Base-by-base conservation (phyloP, 2,888 invertebrate species). In the Limnephilus marmoratus region DNA sequence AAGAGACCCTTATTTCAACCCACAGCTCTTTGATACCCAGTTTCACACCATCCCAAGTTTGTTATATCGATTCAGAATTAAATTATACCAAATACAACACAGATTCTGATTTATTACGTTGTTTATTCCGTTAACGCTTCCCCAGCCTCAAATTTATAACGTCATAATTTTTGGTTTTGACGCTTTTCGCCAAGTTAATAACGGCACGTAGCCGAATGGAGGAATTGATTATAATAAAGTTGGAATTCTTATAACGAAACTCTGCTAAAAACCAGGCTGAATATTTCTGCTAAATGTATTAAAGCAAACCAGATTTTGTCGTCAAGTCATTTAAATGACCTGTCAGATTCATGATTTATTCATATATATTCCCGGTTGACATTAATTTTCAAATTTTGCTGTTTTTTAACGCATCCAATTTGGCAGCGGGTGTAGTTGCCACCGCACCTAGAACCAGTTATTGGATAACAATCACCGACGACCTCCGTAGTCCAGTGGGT, bases 31-130 rank as follows among this genome's bases (percentile, higher is more conserved):
- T 68, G 68, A 68, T 9, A n/a, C 9, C 68, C 68, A n/a, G 24
- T 7, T 24, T 68, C 24, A 9, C n/a, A 68, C 68, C 68, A 68
- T 24, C 24, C 68, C 68, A 68, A 68, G 68, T 24, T 9, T 68
- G 18, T 68, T 68, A 7, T n/a, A 68, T 68, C 24, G 68, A n/a
- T 68, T 68, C 68, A 9, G n/a, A 68, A 68, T 68, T 68, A 68
- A 24, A 68, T n/a, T 68, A 68, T 68, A 68, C 68, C 9, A n/a
- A 68, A 68, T 68, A 68, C 68, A 68, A 68, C n/a, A 68, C 4
- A n/a, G 68, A 68, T 68, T 68, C 68, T 68, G 68, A 68, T 68
- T 68, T 68, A 68, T 68, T 68, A 68, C 68, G 68, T 68, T 68
- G 68, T 68, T 68, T 68, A 68, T 68, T 68, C 68, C 68, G 68